Conservation (phyloP, 2,797 vertebrate genomes). For the Sarcophilus harrisii region DNA sequence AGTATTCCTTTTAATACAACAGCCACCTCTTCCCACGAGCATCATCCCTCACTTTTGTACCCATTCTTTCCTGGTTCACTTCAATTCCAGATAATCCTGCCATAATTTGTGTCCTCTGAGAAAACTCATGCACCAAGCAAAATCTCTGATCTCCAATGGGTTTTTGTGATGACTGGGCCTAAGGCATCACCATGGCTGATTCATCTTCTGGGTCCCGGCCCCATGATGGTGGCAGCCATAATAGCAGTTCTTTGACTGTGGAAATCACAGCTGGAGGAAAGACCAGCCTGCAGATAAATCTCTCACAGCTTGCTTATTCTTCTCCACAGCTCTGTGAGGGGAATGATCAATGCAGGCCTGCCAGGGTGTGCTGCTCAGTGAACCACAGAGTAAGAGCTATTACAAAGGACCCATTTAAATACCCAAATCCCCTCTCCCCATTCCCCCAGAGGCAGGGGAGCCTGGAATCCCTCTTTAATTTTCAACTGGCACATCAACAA, state of each 20-base stretch:
- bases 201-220: background rate
- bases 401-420: constrained; percentile 73
- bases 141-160: background rate
- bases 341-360: constrained; percentile 53
- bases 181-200: background rate
- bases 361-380: constrained; percentile 60
- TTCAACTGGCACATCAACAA: constrained; percentile 29
- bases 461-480: constrained; percentile 48
- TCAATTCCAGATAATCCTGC: background rate
- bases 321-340: constrained; percentile 64
- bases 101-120: constrained; percentile 31
- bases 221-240: background rate
- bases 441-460: constrained; percentile 21
- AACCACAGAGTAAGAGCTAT: constrained; percentile 45
- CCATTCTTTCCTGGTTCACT: background rate
- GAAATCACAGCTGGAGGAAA: constrained; percentile 69
- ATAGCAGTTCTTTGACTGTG: constrained; percentile 45
- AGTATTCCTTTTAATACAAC: background rate
- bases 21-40: background rate
- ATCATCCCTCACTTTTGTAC: background rate
- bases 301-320: constrained; percentile 65
- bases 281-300: constrained; percentile 68
- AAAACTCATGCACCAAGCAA: constrained; percentile 13
- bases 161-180: constrained; percentile 1
- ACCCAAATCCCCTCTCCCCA: constrained; percentile 44